Percentiles rank a stretch among this genome's conserved stretches.
phyloP scores from a whole-genome alignment of 1,140 invertebrate species.

The Orchestia grillus region DNA sequence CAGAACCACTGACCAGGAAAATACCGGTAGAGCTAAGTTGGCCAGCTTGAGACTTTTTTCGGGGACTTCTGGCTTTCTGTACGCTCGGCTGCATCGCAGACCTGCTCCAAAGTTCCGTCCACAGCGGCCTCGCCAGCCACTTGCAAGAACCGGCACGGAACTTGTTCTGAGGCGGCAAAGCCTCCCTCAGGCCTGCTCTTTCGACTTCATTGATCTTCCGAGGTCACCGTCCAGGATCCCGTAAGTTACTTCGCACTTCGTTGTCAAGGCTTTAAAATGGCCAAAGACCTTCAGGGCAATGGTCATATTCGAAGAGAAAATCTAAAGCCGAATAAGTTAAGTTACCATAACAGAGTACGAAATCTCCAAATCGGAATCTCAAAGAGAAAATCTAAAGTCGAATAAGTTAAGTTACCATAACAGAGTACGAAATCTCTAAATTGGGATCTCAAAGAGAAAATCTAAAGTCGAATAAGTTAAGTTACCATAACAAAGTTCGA shows the following conservation, averaged over 20 bases:
- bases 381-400: too few species aligned
- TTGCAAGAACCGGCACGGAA: background rate
- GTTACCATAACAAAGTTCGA: background rate
- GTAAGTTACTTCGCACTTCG: background rate
- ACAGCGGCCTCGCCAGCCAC: background rate
- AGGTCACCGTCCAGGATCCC: background rate
- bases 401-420: background rate
- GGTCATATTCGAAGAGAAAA: background rate
- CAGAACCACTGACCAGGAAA: constrained; percentile 40
- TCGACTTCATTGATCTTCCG: background rate
- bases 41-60: background rate
- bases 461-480: background rate
- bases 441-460: too few species aligned
- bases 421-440: too few species aligned
- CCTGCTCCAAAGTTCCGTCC: background rate
- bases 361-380: background rate
- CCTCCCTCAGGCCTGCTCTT: background rate
- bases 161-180: constrained; percentile 5
- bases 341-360: background rate
- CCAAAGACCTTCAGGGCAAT: background rate
- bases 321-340: background rate
- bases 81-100: background rate
- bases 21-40: background rate
- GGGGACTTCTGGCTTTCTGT: background rate
- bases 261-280: background rate